phyloP scores from a whole-genome alignment of 1,140 invertebrate genomes.

The Theocolax elegans region DNA sequence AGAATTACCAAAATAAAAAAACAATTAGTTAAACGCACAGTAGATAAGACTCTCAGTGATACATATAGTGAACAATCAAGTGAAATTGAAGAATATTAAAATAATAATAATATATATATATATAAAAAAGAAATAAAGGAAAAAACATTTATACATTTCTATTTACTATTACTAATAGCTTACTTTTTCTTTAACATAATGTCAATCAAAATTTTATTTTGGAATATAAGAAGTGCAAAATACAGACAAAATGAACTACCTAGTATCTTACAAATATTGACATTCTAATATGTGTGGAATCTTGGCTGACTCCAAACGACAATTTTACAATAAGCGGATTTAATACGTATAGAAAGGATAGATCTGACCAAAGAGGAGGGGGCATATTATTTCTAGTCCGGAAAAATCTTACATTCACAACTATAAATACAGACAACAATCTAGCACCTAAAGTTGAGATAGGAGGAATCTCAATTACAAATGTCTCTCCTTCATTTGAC shows the following conservation, averaged over 20 bases:
- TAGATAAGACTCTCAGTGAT: too few species aligned
- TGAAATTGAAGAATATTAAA: neutral
- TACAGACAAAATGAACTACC: neutral
- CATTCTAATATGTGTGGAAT: conserved; percentile 15
- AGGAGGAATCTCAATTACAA: neutral
- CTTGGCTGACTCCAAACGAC: conserved; percentile 12
- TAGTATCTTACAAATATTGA: neutral
- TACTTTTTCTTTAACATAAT: too few species aligned
- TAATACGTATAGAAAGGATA: neutral
- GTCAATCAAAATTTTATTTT: neutral
- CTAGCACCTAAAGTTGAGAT: neutral
- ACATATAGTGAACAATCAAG: too few species aligned
- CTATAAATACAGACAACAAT: neutral
- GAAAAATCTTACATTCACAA: neutral
- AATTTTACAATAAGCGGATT: neutral
- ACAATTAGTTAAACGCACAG: too few species aligned
- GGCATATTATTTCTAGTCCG: neutral
- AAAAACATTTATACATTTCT: too few species aligned
- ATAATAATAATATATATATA: neutral
- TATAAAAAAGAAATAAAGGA: too few species aligned
- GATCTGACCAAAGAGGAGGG: neutral
- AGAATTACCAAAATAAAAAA: too few species aligned
- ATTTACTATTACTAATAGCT: too few species aligned
- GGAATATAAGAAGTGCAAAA: conserved; percentile 1
- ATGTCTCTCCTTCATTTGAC: neutral